Evolutionary conservation across 1,140 invertebrate species (phyloP), one percentile per base, ranked within the genome.

Genomic region (Trichomalopsis sarcophagae): DNA sequence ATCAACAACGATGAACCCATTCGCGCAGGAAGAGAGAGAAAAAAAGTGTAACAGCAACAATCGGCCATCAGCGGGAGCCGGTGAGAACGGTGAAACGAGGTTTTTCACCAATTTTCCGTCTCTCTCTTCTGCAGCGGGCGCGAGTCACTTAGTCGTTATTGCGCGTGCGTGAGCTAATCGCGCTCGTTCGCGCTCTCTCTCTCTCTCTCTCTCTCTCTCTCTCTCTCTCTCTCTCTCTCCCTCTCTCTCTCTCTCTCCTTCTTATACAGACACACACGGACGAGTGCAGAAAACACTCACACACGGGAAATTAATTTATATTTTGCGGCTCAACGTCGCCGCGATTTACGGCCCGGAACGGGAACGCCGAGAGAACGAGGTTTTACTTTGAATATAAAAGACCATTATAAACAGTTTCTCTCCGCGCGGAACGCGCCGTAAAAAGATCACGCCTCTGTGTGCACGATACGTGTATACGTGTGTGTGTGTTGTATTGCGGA

Each of bases 341-440:
- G 82, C 76, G 86, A 87, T 87, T 88, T 88, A 86, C 86, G 86
- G 80, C 21, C 76, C 78, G 74, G 82, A 79, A 84, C 82, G 75
- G 47, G 82, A 84, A 84, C 82, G 76, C 27, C 6, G 68, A 55
- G 44, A 84, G 76, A 79, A 79, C 82, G 82, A 84, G 82, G 82
- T 66, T 84, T 84, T 73, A 79, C 82, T 84, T 84, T 84, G 76
- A 84, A 84, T 84, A 79, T 84, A 84, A 83, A 84, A 84, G 82
- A 84, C 82, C 82, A 84, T 84, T 84, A 84, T 79, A 84, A 84
- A 79, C 76, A 84, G 82, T 84, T 84, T 84, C 76, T 84, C 82
- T 79, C 82, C 36, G 30, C 40, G 74, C 44, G 74, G 82, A 84
- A 84, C 75, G 68, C 68, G 76, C 82, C 30, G 76, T 84, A 84